Percentiles rank a stretch among this genome's conserved stretches.
phyloP scores from a whole-genome alignment of 2,113 vertebrate species.

The Australoheros scitulus region DNA sequence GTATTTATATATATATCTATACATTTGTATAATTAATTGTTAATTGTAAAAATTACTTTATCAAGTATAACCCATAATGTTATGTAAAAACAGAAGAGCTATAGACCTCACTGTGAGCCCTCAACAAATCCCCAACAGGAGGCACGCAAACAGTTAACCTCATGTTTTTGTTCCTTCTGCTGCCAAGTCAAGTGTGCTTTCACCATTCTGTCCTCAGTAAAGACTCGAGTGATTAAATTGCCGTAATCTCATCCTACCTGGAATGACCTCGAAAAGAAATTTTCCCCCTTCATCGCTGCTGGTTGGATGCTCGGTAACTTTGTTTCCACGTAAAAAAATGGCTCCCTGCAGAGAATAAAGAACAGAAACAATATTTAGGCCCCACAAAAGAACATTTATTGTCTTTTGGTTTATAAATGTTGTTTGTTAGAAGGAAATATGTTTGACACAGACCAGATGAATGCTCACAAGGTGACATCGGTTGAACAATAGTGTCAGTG shows the following conservation, averaged over 20 bases:
- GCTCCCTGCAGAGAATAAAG: conserved; percentile 81
- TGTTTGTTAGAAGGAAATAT: not conserved
- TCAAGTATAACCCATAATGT: not conserved
- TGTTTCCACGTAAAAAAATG: conserved; percentile 95
- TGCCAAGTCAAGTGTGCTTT: not conserved
- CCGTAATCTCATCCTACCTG: conserved; percentile 85
- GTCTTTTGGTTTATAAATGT: not conserved
- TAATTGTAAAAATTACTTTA: not conserved
- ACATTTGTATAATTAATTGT: too few relatives aligned
- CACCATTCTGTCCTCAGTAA: not conserved
- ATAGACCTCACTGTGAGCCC: not conserved
- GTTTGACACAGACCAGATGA: not conserved
- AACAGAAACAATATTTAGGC: conserved; percentile 5
- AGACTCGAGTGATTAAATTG: not conserved
- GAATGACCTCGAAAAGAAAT: conserved; percentile 96
- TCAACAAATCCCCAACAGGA: not conserved
- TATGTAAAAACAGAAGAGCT: not conserved
- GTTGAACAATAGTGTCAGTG: not conserved
- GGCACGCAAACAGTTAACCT: not conserved
- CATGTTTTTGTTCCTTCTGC: not conserved
- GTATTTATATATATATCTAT: too few relatives aligned
- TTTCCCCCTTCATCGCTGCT: conserved; percentile 92
- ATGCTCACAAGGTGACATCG: not conserved
- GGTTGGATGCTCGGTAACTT: conserved; percentile 92
- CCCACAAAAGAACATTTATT: not conserved